Evolutionary conservation across 2,888 invertebrate species (phyloP), one percentile per base, ranked within the genome.

Genomic region (Cactoblastis cactorum): DNA sequence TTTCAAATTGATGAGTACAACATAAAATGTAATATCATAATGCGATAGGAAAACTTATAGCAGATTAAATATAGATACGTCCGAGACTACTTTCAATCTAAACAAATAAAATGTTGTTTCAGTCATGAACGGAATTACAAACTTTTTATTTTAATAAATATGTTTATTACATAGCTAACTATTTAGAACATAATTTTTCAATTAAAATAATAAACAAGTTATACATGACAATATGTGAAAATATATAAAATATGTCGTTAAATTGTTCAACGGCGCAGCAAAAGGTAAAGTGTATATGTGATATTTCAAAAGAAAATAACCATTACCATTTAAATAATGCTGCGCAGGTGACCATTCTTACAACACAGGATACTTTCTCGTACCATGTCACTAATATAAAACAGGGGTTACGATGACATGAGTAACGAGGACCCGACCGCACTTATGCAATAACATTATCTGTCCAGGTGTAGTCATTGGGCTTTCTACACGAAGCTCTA

Each of bases 11-110:
- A 41, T 49, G 41, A 65, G 65, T 66, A 69, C 72, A 62, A 72
- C 77, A 77, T 75, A 74, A 77, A 75, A 77, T 72, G 75, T 67
- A 67, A 69, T 65, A 72, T 65, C 61, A 74, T 77, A 71, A 71
- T 73, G 68, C 60, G 59, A 66, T 71, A 71, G 68, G 51, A 61
- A 67, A 77, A 67, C 67, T 73, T 78, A 83, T 83, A 77, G 79
- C 76, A 72, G 71, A 69, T 67, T 71, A 74, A 69, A 65, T 63
- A 65, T 60, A 65, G 62, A 69, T 59, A 69, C 55, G 65, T 72
- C 65, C 59, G 65, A 71, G 75, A 62, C 55, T 59, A 67, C 59
- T 63, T 56, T 58, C 64, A 63, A 66, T 63, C 67, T 69, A 69
- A 56, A 62, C 61, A 71, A 72, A 71, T 71, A 74, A 69, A 69